Percentiles rank a stretch among this genome's conserved stretches.
phyloP scores from a whole-genome alignment of 1,140 invertebrate genomes.

The Drosophila orena region DNA sequence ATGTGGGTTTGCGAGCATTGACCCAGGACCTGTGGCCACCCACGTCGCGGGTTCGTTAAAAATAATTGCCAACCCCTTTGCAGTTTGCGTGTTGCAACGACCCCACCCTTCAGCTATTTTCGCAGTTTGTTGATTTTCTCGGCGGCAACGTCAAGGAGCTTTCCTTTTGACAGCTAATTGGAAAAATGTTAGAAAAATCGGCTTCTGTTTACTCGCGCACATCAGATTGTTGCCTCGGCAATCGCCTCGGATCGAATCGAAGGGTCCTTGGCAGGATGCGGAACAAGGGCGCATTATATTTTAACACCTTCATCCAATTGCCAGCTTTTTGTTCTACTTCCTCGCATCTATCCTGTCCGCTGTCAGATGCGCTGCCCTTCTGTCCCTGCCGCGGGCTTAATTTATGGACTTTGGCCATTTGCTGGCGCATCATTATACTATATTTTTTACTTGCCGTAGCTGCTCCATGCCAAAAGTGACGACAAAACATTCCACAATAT shows the following conservation, averaged over 20 bases:
- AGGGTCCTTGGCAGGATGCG: conserved; percentile 32
- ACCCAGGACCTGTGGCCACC: conserved; percentile 43
- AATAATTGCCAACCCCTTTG: conserved; percentile 65
- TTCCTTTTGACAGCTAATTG: conserved; percentile 66
- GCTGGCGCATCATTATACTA: conserved; percentile 58
- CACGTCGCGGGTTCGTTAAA: conserved; percentile 59
- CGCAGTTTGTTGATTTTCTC: conserved; percentile 27
- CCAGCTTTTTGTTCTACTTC: conserved; percentile 57
- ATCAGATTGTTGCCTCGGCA: conserved; percentile 24
- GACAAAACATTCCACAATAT: conserved; percentile 85
- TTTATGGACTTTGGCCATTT: conserved; percentile 84
- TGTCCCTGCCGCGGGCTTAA: conserved; percentile 54
- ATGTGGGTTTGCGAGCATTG: conserved; percentile 50
- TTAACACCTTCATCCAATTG: conserved; percentile 85
- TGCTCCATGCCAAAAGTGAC: conserved; percentile 73
- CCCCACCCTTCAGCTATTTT: conserved; percentile 29
- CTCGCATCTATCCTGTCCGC: conserved; percentile 70
- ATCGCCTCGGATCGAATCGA: conserved; percentile 8
- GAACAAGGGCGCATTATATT: conserved; percentile 67
- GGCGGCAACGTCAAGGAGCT: conserved; percentile 30
- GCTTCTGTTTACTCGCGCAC: conserved; percentile 25
- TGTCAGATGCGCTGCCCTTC: conserved; percentile 55
- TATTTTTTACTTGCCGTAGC: conserved; percentile 20
- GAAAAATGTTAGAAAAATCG: conserved; percentile 57
- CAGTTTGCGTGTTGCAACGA: conserved; percentile 13